phyloP scores from a whole-genome alignment of 2,797 vertebrate genomes.

The Nannoperca australis region DNA sequence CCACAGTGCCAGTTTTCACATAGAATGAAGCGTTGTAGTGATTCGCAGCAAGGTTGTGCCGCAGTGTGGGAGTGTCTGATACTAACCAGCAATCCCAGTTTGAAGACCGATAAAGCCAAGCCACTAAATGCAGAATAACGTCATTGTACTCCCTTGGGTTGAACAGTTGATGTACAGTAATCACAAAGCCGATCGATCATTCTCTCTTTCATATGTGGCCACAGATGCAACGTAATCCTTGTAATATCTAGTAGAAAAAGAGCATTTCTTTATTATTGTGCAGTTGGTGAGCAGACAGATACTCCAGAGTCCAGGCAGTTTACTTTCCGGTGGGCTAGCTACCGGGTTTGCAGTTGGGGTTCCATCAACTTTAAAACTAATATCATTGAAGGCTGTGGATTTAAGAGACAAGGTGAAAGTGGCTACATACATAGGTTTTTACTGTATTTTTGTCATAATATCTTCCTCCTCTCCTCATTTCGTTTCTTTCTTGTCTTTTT shows the following conservation, averaged over 20 bases:
- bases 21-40: no score
- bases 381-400: constrained; percentile 31
- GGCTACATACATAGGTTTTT: neutral
- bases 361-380: constrained; percentile 49
- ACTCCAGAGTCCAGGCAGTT: constrained; percentile 45
- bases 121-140: no score
- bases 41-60: no score
- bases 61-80: no score
- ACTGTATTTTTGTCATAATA: constrained; percentile 14
- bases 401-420: neutral
- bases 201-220: no score
- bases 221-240: neutral
- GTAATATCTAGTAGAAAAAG: constrained; percentile 4
- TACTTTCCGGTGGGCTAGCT: constrained; percentile 39
- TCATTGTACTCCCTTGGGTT: no score
- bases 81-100: no score
- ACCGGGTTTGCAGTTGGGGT: constrained; percentile 45
- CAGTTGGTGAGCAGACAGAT: constrained; percentile 24
- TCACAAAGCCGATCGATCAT: no score
- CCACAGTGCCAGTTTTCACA: no score
- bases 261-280: constrained; percentile 39
- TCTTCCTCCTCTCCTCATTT: constrained; percentile 4
- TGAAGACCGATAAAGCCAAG: no score
- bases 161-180: no score
- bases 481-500: constrained; percentile 14